Evolutionary conservation across 2,888 invertebrate genomes (phyloP).

Genomic region (Ophonus ardosiacus): DNA sequence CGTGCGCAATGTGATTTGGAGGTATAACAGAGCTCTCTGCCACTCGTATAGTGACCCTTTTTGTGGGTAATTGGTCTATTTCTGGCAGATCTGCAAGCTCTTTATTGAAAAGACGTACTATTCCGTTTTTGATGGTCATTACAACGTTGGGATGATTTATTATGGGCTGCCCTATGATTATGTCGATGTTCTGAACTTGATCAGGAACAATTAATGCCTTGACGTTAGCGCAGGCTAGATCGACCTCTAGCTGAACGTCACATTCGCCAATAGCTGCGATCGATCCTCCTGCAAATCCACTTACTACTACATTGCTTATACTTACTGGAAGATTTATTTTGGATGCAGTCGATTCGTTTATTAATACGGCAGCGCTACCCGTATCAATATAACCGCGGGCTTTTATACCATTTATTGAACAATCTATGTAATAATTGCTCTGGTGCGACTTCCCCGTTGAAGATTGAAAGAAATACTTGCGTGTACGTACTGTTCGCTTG

Average conservation of each 20-base stretch:
- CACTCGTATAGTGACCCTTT: not conserved
- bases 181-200: conserved; percentile 56
- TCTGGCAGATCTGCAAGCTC: not conserved
- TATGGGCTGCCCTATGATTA: conserved; percentile 64
- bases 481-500: not conserved
- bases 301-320: not conserved
- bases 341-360: not conserved
- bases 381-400: conserved; percentile 25
- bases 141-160: conserved; percentile 52
- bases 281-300: conserved; percentile 1
- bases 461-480: not conserved
- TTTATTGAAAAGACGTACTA: not conserved
- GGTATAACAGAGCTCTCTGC: not conserved
- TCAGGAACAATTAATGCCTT: conserved; percentile 37
- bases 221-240: not conserved
- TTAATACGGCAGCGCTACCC: not conserved
- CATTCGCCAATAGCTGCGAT: not conserved
- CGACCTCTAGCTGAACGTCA: not conserved
- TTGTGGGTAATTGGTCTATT: not conserved
- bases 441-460: not conserved
- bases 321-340: not conserved
- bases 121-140: conserved; percentile 5
- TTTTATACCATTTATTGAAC: not conserved
- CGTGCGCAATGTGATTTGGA: not conserved
- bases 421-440: not conserved